Conservation (phyloP, 2,113 vertebrate species). For the Megaceryle torquata region DNA sequence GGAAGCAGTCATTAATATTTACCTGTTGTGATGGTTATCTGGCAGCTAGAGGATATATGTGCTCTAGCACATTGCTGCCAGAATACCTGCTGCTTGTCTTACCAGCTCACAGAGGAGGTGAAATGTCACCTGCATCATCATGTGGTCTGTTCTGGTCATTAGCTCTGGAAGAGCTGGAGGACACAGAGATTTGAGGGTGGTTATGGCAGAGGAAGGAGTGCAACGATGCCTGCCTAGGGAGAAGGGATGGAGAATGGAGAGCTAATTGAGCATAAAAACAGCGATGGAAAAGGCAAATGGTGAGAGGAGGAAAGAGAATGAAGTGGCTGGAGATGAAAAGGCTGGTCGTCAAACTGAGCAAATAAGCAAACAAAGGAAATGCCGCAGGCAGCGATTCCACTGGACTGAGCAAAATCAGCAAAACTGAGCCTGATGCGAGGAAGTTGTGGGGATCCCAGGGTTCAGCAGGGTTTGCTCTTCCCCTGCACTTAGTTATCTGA, state of each 20-base stretch:
- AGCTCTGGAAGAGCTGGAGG: background rate
- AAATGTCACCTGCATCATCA: background rate
- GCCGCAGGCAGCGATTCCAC: background rate
- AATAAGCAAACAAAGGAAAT: background rate
- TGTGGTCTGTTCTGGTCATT: accelerated
- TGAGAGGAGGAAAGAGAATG: background rate
- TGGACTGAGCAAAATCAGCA: background rate
- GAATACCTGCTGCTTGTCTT: background rate
- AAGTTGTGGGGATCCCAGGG: background rate
- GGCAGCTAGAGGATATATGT: background rate
- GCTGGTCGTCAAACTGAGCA: background rate
- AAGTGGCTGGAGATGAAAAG: background rate
- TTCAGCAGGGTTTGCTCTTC: background rate
- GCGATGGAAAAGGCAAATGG: accelerated
- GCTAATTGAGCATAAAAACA: background rate
- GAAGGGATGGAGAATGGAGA: background rate
- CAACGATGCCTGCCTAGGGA: background rate
- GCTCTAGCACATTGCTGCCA: background rate
- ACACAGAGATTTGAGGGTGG: background rate
- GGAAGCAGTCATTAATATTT: background rate
- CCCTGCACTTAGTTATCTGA: background rate
- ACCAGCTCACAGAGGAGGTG: background rate
- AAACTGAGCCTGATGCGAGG: background rate
- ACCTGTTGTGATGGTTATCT: background rate
- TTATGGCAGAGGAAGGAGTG: background rate